Base-by-base conservation (phyloP, 2,888 invertebrate species). In the Mermis nigrescens region DNA sequence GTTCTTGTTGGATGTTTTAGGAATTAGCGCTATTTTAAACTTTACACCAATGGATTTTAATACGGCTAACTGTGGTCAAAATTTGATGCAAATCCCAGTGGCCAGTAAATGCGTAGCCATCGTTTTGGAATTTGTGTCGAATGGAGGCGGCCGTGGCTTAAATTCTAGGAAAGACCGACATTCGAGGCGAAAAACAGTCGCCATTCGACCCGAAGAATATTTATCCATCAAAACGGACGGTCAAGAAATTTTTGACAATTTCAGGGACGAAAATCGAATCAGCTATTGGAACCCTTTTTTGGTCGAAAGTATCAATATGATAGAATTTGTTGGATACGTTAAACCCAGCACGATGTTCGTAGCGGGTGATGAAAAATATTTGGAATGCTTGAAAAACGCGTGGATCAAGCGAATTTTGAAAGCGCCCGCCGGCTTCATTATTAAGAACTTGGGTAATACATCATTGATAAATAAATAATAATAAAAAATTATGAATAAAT, bases 241-340 rank as follows among this genome's bases (percentile, higher is more conserved):
- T 4, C 12, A 24, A n/a, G 2, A 19, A 3, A 55, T 55, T 55
- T 55, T 55, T 32, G 2, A 38, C 19, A 38, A 55, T n/a, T 55
- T 55, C 32, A 31, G 32, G 26, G 32, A 88, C 66, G 85, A 88
- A 54, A 92, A 92, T 76, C 84, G 86, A 63, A 84, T 86, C 75
- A 90, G 90, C 74, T 89, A 87, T 83, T 92, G 91, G 91, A 90
- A 89, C 69, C 81, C 82, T 1, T 85, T 86, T 63, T 80, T 91
- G 62, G 79, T 81, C 66, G 82, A 82, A 66, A 82, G 82, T 48
- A 80, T 83, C 61, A 78, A 79, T 67, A 79, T 79, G 67, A 74
- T 83, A 63, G 83, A 86, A 72, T 91, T 87, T 77, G 84, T 85
- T 63, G 91, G 91, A 57, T 90, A 88, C 77, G 83, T 90, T 67